Conservation (phyloP, 2,113 vertebrate genomes). For the Furnarius figulus region DNA sequence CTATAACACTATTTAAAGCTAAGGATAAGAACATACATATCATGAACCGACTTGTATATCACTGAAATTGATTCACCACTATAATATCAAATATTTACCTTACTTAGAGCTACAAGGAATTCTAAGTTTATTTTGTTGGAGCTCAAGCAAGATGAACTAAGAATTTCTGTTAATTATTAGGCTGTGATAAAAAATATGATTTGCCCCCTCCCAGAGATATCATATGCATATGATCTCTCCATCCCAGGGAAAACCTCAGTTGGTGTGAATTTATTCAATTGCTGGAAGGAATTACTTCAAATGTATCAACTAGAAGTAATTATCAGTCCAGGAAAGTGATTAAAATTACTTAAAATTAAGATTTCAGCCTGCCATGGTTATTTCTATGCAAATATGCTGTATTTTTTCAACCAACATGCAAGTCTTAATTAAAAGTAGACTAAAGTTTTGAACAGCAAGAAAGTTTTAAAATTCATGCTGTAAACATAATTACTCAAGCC, state of each 20-base stretch:
- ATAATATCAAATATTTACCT: constrained; percentile 69
- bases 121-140: constrained; percentile 67
- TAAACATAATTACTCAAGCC: constrained; percentile 60
- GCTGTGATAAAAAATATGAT: constrained; percentile 54
- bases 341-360: constrained; percentile 76
- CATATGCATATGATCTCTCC: constrained; percentile 25
- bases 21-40: constrained; percentile 52
- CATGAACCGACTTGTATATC: constrained; percentile 29
- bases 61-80: constrained; percentile 63
- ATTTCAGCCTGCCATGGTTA: constrained; percentile 65
- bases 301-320: constrained; percentile 70
- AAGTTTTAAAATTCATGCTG: constrained; percentile 49
- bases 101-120: constrained; percentile 71
- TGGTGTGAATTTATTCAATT: constrained; percentile 39
- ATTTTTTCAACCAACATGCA: constrained; percentile 48
- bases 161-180: constrained; percentile 74
- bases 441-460: constrained; percentile 66
- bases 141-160: constrained; percentile 56
- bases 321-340: constrained; percentile 67
- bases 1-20: constrained; percentile 71
- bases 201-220: constrained; percentile 1
- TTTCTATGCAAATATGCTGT: constrained; percentile 75
- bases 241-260: constrained; percentile 30
- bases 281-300: constrained; percentile 63
- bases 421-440: constrained; percentile 72